Base-by-base conservation (phyloP, 2,797 vertebrate genomes). In the Kryptolebias ocellatus region DNA sequence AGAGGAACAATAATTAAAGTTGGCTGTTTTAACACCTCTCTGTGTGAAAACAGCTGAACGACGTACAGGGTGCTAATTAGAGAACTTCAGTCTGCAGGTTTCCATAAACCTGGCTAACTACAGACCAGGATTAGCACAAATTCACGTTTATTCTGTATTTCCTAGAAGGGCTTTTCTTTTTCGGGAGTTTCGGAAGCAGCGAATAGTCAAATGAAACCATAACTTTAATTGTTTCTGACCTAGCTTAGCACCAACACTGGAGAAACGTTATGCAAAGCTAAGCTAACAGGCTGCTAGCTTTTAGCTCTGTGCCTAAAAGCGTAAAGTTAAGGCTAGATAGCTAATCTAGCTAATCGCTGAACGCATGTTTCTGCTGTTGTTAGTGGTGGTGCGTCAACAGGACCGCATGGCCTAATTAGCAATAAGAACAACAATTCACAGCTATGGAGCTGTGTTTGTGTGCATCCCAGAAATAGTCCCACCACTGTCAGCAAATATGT, bases 401-500 rank as follows among this genome's bases (percentile, higher is more conserved):
- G 31, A 52, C 42, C 56, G 2, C 42, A 11, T 11, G 31, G 52
- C 4, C 34, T 31, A 45, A 65, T 68, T 60, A 46, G 12, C n/a
- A 59, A 45, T 31, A 45, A 54, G 54, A 58, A 61, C 24, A 64
- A 60, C 6, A 0, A 56, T n/a, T 58, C 44, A 5, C 24, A 54
- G 39, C 65, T 39, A 39, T 56, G 5, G 47, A 63, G 28, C 11
- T 5, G 52, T 39, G 53, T 28, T 70, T 54, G 46, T 18, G 45
- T 18, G 14, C 0, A 37, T 16, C n/a, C 20, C 45, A 67, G 44
- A 59, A 61, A 81, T 39, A 68, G 61, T 61, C 53, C 61, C 49
- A 15, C 37, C 56, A 29, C 24, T 65, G 53, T 64, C 76, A 74
- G 78, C 59, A 60, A 53, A 59, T 52, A 81, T 44, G 70, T 65